Conservation (phyloP, 2,113 vertebrate genomes). For the Clarias magur region DNA sequence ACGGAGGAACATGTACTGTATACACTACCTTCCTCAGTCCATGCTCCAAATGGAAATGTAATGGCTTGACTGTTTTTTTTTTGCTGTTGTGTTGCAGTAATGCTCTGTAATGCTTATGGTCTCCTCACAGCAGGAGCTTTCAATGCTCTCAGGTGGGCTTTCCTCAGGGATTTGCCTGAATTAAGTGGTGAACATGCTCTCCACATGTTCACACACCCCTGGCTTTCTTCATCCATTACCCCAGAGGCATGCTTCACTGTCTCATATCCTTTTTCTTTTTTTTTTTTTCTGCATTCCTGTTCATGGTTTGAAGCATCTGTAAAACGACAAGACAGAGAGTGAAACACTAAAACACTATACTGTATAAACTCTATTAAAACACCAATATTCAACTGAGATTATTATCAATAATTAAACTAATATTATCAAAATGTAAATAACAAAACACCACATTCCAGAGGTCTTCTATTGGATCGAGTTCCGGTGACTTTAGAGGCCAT, state of each 20-base stretch:
- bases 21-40: not conserved
- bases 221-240: constrained; percentile 29
- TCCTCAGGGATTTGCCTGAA: constrained; percentile 70
- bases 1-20: not conserved
- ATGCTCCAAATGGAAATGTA: constrained; percentile 55
- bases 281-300: not conserved
- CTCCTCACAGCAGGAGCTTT: constrained; percentile 69
- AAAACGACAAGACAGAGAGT: not conserved
- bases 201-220: constrained; percentile 55
- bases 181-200: constrained; percentile 71
- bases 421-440: not conserved
- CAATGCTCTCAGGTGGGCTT: constrained; percentile 72
- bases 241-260: constrained; percentile 52
- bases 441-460: not conserved
- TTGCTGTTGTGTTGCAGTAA: constrained; percentile 61
- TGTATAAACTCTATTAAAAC: not conserved
- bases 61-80: constrained; percentile 60
- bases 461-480: too few species aligned
- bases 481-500: too few species aligned
- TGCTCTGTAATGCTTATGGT: constrained; percentile 74
- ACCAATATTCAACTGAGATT: not conserved
- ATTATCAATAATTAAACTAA: not conserved
- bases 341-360: not conserved
- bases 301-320: not conserved
- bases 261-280: not conserved